These are phyloP conservation scores for Liasis olivaceus DNA, from an alignment of 2,797 vertebrate species.

Conservation along the genomic window DNA sequence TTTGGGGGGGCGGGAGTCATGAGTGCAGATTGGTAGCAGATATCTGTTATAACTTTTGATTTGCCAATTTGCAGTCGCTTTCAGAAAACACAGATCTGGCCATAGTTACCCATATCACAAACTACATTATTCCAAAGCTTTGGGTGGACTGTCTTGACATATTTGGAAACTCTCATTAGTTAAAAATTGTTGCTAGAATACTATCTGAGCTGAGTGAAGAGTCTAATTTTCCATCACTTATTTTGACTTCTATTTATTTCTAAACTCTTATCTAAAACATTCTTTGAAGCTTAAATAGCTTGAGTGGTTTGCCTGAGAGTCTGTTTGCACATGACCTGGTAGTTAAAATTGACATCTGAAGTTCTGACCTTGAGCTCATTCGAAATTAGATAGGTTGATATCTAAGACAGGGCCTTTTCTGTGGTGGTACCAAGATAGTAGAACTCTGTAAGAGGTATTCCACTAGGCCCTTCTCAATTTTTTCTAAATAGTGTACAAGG, in stretches of 20 bases:
- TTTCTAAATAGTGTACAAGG: not conserved
- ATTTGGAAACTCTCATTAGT: not conserved
- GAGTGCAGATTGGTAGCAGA: not conserved
- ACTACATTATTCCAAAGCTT: not conserved
- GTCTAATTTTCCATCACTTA: not conserved
- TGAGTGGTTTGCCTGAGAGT: not conserved
- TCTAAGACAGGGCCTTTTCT: not conserved
- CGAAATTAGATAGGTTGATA: not conserved
- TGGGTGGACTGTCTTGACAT: not conserved
- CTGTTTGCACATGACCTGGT: not conserved
- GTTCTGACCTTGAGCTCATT: not conserved
- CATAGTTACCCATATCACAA: not conserved
- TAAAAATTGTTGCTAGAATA: not conserved
- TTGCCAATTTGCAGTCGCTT: not conserved
- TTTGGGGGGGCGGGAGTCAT: not conserved
- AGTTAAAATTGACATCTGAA: not conserved
- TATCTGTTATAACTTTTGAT: not conserved
- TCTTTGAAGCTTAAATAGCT: not conserved
- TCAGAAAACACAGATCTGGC: not conserved
- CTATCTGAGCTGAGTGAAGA: not conserved
- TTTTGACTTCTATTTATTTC: not conserved
- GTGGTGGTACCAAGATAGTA: not conserved
- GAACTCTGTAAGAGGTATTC: not conserved
- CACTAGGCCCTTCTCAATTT: not conserved
- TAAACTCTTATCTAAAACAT: not conserved